Conservation (phyloP, 1,140 invertebrate species). For the Mamestra configurata region DNA sequence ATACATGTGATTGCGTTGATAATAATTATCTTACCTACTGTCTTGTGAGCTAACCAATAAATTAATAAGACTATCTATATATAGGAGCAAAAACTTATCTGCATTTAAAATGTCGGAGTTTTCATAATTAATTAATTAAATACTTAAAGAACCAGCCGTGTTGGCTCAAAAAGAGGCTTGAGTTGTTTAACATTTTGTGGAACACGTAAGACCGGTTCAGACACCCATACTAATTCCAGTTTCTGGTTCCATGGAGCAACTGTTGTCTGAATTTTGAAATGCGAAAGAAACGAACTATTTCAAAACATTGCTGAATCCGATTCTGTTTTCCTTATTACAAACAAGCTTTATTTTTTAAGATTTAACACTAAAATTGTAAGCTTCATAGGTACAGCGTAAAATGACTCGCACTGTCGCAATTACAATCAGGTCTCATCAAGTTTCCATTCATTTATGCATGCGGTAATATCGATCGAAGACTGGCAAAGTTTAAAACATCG, state of each 20-base stretch:
- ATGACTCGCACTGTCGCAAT: neutral
- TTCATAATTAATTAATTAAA: neutral
- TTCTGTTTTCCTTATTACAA: no score
- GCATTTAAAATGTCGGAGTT: neutral
- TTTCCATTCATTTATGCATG: neutral
- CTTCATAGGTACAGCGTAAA: no score
- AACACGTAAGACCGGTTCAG: neutral
- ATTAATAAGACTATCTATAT: neutral
- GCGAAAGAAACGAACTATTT: no score
- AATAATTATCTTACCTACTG: conserved; percentile 16
- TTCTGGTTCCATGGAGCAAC: neutral
- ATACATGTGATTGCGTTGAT: conserved; percentile 90
- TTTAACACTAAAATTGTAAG: no score
- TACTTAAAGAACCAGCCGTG: neutral
- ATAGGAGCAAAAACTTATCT: no score
- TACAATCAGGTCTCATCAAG: neutral
- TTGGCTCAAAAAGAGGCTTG: neutral
- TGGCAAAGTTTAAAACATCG: neutral
- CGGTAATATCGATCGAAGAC: neutral
- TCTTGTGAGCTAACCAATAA: conserved; percentile 13
- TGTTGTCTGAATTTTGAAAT: neutral
- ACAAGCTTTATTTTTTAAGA: no score
- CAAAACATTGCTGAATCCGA: no score
- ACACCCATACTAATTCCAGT: neutral
- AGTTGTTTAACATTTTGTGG: neutral